phyloP scores from a whole-genome alignment of 2,797 vertebrate species.

The Neosalanx taihuensis region DNA sequence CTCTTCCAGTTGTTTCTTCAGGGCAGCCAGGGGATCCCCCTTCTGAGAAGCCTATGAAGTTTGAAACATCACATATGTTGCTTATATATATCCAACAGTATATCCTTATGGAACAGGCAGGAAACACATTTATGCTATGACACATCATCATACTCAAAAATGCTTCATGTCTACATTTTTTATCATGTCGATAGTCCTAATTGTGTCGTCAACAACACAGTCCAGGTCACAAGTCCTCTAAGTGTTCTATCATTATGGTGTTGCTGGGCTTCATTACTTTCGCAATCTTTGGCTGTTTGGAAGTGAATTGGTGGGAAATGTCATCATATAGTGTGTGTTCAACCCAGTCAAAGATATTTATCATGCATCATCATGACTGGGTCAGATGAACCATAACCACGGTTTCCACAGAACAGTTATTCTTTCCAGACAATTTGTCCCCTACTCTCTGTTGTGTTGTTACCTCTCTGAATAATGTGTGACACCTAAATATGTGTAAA shows the following conservation, averaged over 20 bases:
- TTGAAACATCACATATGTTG: not conserved
- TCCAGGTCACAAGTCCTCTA: not conserved
- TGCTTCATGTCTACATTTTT: too few relatives aligned
- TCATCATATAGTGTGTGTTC: not conserved
- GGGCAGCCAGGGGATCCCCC: constrained; percentile 74
- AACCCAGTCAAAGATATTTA: constrained; percentile 1
- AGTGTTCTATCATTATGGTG: not conserved
- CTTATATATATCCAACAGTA: too few relatives aligned
- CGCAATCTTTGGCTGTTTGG: not conserved
- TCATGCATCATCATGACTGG: not conserved
- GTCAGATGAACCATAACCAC: not conserved
- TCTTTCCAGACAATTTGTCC: constrained; percentile 21
- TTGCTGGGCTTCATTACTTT: not conserved
- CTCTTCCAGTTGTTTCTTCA: constrained; percentile 87
- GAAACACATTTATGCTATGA: too few relatives aligned
- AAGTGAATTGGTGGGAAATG: not conserved
- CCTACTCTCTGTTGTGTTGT: not conserved
- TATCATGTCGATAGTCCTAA: too few relatives aligned
- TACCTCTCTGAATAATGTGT: not conserved
- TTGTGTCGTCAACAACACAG: too few relatives aligned
- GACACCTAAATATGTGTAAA: too few relatives aligned
- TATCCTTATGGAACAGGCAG: too few relatives aligned
- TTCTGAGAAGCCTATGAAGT: constrained; percentile 79
- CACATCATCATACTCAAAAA: too few relatives aligned
- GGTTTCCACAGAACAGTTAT: not conserved